Conservation (phyloP, 2,113 vertebrate genomes). For the Ictalurus punctatus region DNA sequence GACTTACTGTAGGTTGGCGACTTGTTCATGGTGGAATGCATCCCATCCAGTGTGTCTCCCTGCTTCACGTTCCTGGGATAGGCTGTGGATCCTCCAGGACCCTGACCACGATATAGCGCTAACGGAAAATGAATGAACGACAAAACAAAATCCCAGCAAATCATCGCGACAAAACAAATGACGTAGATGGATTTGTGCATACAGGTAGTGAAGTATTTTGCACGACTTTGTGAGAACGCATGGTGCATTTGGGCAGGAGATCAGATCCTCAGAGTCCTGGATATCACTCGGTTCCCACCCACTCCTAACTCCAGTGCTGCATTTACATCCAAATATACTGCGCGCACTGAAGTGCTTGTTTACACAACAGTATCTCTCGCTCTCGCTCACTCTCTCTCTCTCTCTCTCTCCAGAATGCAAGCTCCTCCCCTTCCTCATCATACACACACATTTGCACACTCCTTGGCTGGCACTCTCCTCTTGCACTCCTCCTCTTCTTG, state of each 20-base stretch:
- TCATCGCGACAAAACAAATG: background rate
- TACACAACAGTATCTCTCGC: conserved; percentile 48
- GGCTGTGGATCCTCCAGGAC: background rate
- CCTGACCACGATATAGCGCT: background rate
- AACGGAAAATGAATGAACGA: background rate
- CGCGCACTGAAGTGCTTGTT: conserved; percentile 40
- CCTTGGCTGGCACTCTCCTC: conserved; percentile 56
- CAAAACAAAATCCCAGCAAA: background rate
- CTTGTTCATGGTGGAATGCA: background rate
- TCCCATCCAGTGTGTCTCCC: background rate
- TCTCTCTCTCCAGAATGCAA: conserved; percentile 11
- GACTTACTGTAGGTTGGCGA: background rate
- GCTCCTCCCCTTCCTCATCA: conserved; percentile 42
- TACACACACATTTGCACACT: conserved; percentile 39
- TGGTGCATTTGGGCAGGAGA: conserved; percentile 16
- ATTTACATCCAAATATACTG: conserved; percentile 46
- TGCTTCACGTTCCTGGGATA: background rate
- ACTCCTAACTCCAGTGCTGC: conserved; percentile 9
- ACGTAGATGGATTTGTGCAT: background rate
- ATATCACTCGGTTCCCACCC: conserved; percentile 10
- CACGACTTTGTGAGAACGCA: background rate
- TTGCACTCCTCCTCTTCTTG: conserved; percentile 70
- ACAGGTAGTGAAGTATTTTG: background rate
- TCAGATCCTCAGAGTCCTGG: background rate
- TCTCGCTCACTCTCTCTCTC: conserved; percentile 19